A percentile compares a stretch with the other conserved stretches of the same genome.
Conservation (phyloP, 30 jellyfish, hydroid and myxozoan species). For the Rhopilema esculentum region DNA sequence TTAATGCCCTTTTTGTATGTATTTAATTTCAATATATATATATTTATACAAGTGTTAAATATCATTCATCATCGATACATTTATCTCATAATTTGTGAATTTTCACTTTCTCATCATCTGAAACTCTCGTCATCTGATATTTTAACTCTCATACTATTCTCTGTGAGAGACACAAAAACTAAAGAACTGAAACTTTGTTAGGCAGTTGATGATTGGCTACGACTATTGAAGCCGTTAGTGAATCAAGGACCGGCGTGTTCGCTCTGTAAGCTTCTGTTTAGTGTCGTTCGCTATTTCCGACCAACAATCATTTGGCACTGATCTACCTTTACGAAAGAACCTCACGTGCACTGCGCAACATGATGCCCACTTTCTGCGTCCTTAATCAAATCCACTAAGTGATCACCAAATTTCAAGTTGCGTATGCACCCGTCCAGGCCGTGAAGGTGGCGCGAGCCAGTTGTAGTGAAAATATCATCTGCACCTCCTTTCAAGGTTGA, state of each 20-base stretch:
- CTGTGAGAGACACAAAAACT: too few species aligned
- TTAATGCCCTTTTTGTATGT: too few species aligned
- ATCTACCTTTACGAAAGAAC: background rate
- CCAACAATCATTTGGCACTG: background rate
- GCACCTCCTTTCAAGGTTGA: constrained; percentile 44
- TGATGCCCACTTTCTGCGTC: constrained; percentile 53
- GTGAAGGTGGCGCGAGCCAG: constrained; percentile 38
- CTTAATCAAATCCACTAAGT: constrained; percentile 6
- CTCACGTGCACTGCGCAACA: constrained; percentile 31
- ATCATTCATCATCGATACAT: background rate
- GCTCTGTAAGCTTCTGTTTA: too few species aligned
- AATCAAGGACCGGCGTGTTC: too few species aligned
- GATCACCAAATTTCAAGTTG: constrained; percentile 37
- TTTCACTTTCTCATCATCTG: too few species aligned
- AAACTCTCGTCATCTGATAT: too few species aligned
- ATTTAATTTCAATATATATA: background rate
- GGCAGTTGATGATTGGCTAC: too few species aligned
- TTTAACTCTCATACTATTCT: too few species aligned
- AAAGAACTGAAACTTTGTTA: too few species aligned
- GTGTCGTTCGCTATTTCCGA: background rate
- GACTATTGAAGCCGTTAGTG: too few species aligned
- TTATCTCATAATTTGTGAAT: background rate
- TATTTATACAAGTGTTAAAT: background rate
- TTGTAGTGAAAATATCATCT: constrained; percentile 24
- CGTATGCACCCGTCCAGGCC: constrained; percentile 59